Conservation (phyloP, 2,888 invertebrate genomes). For the Latrodectus elegans region DNA sequence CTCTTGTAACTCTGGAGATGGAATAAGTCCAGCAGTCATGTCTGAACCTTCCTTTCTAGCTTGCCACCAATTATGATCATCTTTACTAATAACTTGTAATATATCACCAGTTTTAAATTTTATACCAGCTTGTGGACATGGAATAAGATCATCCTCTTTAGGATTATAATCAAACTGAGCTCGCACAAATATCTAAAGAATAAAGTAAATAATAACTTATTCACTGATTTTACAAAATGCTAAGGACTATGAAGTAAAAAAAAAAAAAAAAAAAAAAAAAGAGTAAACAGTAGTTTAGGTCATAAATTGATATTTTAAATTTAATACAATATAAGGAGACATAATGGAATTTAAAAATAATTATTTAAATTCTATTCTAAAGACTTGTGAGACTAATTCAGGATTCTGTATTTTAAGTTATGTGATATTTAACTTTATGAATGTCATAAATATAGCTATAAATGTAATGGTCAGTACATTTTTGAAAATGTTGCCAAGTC, state of each 20-base stretch:
- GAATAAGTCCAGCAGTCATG: slow-evolving; percentile 97
- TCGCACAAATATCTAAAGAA: slow-evolving; percentile 88
- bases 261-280: too few species aligned
- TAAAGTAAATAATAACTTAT: too few species aligned
- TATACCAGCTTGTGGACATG: slow-evolving; percentile 99
- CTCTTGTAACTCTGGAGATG: slow-evolving; percentile 98
- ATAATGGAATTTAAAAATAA: neutral
- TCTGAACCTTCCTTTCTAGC: slow-evolving; percentile 83
- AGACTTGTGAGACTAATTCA: too few species aligned
- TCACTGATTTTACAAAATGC: too few species aligned
- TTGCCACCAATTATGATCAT: slow-evolving; percentile 99
- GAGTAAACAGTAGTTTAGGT: neutral
- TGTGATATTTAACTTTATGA: too few species aligned
- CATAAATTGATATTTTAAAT: neutral
- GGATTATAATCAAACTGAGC: slow-evolving; percentile 99
- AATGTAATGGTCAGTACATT: too few species aligned
- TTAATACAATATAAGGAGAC: neutral
- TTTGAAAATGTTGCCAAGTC: too few species aligned
- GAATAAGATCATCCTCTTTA: slow-evolving; percentile 97
- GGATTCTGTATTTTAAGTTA: too few species aligned
- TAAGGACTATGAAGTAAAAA: neutral
- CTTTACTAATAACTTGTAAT: slow-evolving; percentile 95
- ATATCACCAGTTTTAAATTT: slow-evolving; percentile 88
- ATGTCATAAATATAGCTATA: too few species aligned
- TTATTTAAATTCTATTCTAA: neutral